Evolutionary conservation across 2,888 invertebrate species (phyloP), one percentile per base, ranked within the genome.

Genomic region (Tiliacea aurago): DNA sequence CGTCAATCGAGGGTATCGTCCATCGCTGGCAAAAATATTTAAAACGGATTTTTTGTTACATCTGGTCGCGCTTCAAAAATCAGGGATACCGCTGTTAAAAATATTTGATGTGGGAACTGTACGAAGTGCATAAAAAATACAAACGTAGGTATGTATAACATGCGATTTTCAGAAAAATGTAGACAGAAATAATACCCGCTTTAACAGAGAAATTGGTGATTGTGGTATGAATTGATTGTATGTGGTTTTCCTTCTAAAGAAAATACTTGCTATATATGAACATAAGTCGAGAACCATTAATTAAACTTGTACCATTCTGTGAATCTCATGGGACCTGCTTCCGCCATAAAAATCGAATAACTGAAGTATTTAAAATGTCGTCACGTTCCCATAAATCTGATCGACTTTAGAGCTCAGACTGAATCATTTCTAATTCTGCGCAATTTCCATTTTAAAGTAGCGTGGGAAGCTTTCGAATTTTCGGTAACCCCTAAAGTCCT

Each of bases 371-470:
- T 61, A 80, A 71, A 83, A 65, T 62, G n/a, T 78, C 79, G 53
- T 73, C 68, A 68, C 83, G 73, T 73, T 53, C 49, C 51, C 56
- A 68, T 68, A 72, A 80, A 79, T 65, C 65, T 61, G 79, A 80
- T 83, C 56, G 73, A 73, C 73, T 83, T 82, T 67, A 68, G 51
- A 79, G 55, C 65, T 62, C 47, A 28, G 62, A 41, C 55, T 45
- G 63, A 70, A 79, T 67, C 56, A 80, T 80, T 83, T 81, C 63
- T 70, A 81, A 83, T 80, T 83, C 69, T 58, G 45, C n/a, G 49
- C 74, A 80, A 81, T 83, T 79, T 83, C 69, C 80, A 81, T 81
- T 83, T 66, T 79, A 79, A 70, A 83, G 63, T 63, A 70, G 41
- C 66, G 63, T 73, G 65, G 72, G 65, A 80, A 63, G 69, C 51